Conservation (phyloP, 1,140 invertebrate species). For the Battus philenor region DNA sequence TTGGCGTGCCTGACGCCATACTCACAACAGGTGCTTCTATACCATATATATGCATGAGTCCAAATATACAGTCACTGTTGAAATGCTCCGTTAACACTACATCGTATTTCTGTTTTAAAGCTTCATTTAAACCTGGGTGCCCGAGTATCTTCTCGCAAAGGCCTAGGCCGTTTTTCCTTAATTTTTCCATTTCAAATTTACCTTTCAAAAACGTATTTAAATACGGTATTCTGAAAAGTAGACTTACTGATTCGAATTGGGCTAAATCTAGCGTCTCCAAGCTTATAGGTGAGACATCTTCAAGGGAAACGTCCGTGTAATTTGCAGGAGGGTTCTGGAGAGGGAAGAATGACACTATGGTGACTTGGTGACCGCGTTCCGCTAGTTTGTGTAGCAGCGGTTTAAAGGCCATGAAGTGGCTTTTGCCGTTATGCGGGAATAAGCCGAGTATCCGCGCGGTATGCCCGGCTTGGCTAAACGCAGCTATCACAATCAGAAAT, state of each 20-base stretch:
- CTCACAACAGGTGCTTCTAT: slow-evolving; percentile 74
- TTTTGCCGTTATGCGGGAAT: slow-evolving; percentile 33
- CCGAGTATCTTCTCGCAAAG: slow-evolving; percentile 63
- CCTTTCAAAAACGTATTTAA: slow-evolving; percentile 32
- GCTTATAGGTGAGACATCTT: slow-evolving; percentile 1
- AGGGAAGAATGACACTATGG: slow-evolving; percentile 78
- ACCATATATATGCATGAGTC: slow-evolving; percentile 73
- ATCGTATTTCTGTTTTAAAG: slow-evolving; percentile 76
- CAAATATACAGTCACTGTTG: slow-evolving; percentile 80
- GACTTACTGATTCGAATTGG: background rate
- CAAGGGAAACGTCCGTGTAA: slow-evolving; percentile 54
- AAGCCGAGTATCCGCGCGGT: slow-evolving; percentile 4
- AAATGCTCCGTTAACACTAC: slow-evolving; percentile 81
- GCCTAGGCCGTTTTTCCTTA: slow-evolving; percentile 37
- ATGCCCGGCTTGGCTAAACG: too few species aligned
- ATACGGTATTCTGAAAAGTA: slow-evolving; percentile 24
- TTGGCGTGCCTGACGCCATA: slow-evolving; percentile 76
- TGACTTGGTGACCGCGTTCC: slow-evolving; percentile 79
- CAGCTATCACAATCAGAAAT: too few species aligned
- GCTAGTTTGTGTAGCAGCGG: slow-evolving; percentile 79
- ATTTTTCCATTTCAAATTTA: slow-evolving; percentile 28
- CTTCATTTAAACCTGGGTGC: slow-evolving; percentile 47
- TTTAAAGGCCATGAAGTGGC: slow-evolving; percentile 82
- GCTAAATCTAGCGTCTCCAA: too few species aligned
- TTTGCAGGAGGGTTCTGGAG: slow-evolving; percentile 41